Percentiles rank a stretch among this genome's conserved stretches.
Conservation (phyloP, 1,140 invertebrate species). For the Eubasilissa regina region DNA sequence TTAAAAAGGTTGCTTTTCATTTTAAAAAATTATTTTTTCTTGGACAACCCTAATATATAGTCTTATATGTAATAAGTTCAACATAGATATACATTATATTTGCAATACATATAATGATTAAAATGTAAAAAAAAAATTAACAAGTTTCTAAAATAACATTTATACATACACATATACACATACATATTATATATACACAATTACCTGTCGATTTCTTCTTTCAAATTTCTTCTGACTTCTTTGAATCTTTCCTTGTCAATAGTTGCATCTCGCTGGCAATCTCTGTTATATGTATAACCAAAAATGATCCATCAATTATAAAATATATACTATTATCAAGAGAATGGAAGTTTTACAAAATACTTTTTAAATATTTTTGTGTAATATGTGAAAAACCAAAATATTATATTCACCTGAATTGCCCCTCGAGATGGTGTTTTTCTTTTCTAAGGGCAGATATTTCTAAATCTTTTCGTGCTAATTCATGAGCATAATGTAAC, state of each 20-base stretch:
- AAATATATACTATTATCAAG: conserved; percentile 6
- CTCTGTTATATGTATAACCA: conserved; percentile 64
- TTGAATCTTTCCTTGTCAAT: conserved; percentile 71
- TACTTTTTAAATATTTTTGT: no score
- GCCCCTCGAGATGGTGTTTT: conserved; percentile 80
- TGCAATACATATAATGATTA: conserved; percentile 2
- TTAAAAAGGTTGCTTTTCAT: no score
- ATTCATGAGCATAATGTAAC: conserved; percentile 88
- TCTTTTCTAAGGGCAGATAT: conserved; percentile 81
- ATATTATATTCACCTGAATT: conserved; percentile 70
- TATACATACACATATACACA: no score
- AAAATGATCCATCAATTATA: background rate
- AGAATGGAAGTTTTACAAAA: conserved; percentile 61
- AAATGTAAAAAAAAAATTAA: background rate
- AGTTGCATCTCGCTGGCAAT: conserved; percentile 68
- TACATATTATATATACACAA: no score
- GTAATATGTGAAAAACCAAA: conserved; percentile 34
- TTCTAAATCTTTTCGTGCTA: conserved; percentile 86
- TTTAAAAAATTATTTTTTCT: no score
- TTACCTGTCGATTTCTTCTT: conserved; percentile 77
- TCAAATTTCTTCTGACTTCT: conserved; percentile 70
- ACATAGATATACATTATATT: conserved; percentile 35
- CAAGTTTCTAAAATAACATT: background rate
- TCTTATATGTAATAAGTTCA: no score
- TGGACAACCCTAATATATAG: no score